Conservation (phyloP, 1,140 invertebrate genomes). For the Drosophila arawakana region DNA sequence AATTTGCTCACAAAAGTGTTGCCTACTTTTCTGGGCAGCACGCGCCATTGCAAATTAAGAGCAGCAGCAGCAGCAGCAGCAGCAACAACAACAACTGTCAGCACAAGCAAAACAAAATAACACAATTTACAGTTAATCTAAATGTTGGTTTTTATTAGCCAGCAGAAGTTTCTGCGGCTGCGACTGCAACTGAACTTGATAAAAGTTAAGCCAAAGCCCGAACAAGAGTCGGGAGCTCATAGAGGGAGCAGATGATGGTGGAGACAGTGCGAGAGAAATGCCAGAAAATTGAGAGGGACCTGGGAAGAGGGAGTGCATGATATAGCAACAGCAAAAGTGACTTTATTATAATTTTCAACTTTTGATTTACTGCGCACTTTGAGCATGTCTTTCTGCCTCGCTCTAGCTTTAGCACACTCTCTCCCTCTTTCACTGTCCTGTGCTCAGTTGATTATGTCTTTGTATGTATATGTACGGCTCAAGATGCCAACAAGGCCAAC, state of each 20-base stretch:
- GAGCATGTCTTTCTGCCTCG: not conserved
- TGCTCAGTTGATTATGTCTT: slow-evolving; percentile 43
- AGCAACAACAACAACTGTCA: slow-evolving; percentile 57
- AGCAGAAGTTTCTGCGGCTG: slow-evolving; percentile 76
- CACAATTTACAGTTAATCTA: slow-evolving; percentile 83
- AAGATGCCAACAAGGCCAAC: slow-evolving; percentile 51
- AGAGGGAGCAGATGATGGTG: not conserved
- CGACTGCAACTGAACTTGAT: slow-evolving; percentile 75
- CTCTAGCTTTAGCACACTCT: not conserved
- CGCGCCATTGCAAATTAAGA: slow-evolving; percentile 68
- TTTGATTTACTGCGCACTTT: slow-evolving; percentile 75
- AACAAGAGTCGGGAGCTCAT: not conserved
- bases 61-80: slow-evolving; percentile 39
- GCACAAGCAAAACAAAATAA: slow-evolving; percentile 72
- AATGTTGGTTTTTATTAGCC: slow-evolving; percentile 81
- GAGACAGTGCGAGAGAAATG: not conserved
- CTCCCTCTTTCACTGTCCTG: not conserved
- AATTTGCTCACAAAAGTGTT: slow-evolving; percentile 70
- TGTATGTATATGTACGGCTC: slow-evolving; percentile 34
- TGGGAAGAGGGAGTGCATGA: slow-evolving; percentile 47
- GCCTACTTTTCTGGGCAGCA: slow-evolving; percentile 70
- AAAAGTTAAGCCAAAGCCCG: slow-evolving; percentile 63
- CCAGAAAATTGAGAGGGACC: too few species aligned
- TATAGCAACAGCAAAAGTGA: slow-evolving; percentile 76
- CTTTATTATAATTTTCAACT: slow-evolving; percentile 83